Evolutionary conservation across 2,888 invertebrate genomes (phyloP), one percentile per base, ranked within the genome.

Genomic region (Cheilosia vulpina): DNA sequence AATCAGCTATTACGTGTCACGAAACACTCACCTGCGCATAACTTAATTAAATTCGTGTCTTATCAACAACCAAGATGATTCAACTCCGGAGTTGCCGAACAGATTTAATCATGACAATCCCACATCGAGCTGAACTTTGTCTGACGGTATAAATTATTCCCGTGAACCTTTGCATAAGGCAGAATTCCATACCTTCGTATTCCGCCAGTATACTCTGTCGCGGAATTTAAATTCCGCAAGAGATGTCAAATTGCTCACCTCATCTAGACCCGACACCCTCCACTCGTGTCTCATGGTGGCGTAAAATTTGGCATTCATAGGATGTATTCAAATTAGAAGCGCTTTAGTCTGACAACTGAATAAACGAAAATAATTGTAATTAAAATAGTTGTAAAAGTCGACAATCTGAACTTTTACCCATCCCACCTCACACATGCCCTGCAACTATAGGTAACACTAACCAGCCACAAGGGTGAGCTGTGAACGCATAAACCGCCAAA

Each of bases 331-430:
- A 77, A 69, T 60, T 57, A 73, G 78, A 69, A 73, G 24, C 83
- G 68, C 63, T 78, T 63, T 50, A 62, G 24, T 47, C 84, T 79
- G 79, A 75, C 84, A 84, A 79, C 73, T 75, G 84, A 79, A 79
- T 79, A 75, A 79, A 84, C 78, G 84, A 79, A 84, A 83, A 71
- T 78, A 83, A 84, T 76, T 84, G 80, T 84, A 79, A 84, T 84
- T 84, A 84, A 84, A 84, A 84, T 79, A 84, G 79, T 84, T 84
- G 63, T 69, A 57, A 76, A 31, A 77, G 77, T 77, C 69, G 65
- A 75, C 52, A 63, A 62, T 60, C 55, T 52, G 65, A 69, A 69
- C 31, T 55, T 57, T 68, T 63, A n/a, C 47, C 65, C 19, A 7
- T 38, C 11, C 2, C 45, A 19, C 17, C 72, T 6, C 0, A 19